phyloP scores from a whole-genome alignment of 2,797 vertebrate genomes.

The Macroramphosus scolopax region DNA sequence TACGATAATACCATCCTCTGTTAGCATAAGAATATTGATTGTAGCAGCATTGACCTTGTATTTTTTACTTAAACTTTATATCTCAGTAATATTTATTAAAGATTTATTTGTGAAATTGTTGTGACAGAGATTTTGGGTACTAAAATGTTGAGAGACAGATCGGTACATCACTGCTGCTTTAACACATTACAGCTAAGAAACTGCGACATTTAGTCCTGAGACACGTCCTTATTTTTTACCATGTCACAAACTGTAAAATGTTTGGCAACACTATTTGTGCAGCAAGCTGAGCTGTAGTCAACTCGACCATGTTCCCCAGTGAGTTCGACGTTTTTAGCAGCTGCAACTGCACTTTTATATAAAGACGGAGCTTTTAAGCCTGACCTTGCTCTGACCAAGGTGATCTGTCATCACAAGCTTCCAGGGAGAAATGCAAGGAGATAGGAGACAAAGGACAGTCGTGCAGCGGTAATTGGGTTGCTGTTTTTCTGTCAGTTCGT shows the following conservation, averaged over 20 bases:
- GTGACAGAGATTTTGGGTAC: too few species aligned
- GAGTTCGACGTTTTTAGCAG: constrained; percentile 28
- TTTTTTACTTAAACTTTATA: too few species aligned
- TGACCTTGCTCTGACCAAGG: constrained; percentile 60
- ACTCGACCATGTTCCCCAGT: not conserved
- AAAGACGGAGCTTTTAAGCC: constrained; percentile 49
- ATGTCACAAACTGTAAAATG: not conserved
- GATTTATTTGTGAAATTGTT: too few species aligned
- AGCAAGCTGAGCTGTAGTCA: not conserved
- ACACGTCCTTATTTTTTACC: too few species aligned
- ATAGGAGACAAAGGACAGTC: constrained; percentile 55
- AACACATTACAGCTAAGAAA: too few species aligned
- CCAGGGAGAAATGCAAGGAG: constrained; percentile 31
- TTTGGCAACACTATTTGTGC: constrained; percentile 2
- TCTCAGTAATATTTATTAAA: too few species aligned
- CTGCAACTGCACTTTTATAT: constrained; percentile 39
- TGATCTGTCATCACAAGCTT: constrained; percentile 57
- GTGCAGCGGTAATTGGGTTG: constrained; percentile 63
- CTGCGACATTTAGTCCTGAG: too few species aligned
- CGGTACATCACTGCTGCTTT: too few species aligned
- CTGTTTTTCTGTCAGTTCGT: constrained; percentile 63
- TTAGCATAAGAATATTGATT: too few species aligned
- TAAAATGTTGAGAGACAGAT: too few species aligned
- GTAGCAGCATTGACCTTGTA: too few species aligned
- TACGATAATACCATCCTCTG: too few species aligned